Conservation (phyloP, 2,797 vertebrate species). For the Lerista edwardsae region DNA sequence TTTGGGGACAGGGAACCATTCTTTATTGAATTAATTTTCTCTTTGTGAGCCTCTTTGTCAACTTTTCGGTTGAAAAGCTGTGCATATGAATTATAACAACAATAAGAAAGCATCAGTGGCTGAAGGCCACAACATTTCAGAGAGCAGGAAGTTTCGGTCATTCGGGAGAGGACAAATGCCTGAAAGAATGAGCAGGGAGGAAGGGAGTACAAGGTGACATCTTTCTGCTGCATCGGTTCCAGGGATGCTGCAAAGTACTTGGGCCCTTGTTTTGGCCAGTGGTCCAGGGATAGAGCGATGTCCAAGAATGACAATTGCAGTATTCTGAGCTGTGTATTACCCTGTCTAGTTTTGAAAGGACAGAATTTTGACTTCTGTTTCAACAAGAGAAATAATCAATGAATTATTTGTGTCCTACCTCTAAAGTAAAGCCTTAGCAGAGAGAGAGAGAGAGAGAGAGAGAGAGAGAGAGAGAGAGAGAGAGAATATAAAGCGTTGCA, state of each 20-base stretch:
- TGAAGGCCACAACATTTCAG: neutral
- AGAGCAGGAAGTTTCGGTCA: neutral
- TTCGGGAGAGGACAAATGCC: neutral
- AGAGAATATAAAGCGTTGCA: slow-evolving; percentile 11
- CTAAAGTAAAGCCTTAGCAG: slow-evolving; percentile 12
- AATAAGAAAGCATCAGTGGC: neutral
- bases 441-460: neutral
- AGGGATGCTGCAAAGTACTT: neutral
- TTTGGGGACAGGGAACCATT: too few relatives aligned
- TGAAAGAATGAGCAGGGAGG: neutral
- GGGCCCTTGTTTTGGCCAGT: neutral
- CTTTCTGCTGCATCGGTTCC: neutral
- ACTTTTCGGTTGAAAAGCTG: too few relatives aligned
- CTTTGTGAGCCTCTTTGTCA: too few relatives aligned
- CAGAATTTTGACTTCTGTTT: slow-evolving; percentile 9
- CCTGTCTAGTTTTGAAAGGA: slow-evolving; percentile 7
- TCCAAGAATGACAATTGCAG: neutral
- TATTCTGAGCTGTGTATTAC: neutral
- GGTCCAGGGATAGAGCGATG: neutral
- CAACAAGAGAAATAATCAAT: slow-evolving; percentile 13
- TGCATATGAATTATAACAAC: too few relatives aligned
- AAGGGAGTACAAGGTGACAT: neutral
- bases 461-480: neutral
- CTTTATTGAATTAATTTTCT: too few relatives aligned
- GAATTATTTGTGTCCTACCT: slow-evolving; percentile 34